Evolutionary conservation across 2,888 invertebrate species (phyloP).

Genomic region (Poecilus cupreus): DNA sequence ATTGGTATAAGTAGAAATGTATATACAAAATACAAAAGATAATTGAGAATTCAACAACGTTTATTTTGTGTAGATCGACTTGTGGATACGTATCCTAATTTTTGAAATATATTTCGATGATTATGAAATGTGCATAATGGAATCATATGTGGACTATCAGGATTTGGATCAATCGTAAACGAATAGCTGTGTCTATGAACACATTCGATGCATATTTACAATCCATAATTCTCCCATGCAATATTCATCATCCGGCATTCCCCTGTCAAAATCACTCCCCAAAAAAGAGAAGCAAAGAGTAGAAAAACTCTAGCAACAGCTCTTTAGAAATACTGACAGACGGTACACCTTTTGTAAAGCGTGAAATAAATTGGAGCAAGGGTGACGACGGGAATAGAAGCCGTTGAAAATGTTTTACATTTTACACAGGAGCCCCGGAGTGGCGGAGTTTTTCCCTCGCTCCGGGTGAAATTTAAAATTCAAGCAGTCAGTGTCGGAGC

Average conservation of each 20-base stretch:
- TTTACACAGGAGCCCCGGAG: conserved; percentile 51
- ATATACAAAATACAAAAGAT: too few relatives aligned
- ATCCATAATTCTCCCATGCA: conserved; percentile 19
- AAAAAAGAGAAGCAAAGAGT: conserved; percentile 17
- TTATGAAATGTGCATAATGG: too few relatives aligned
- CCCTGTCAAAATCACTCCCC: conserved; percentile 21
- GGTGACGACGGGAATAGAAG: conserved; percentile 54
- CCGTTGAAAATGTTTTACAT: conserved; percentile 57
- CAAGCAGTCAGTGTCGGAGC: conserved; percentile 45
- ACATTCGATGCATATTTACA: conserved; percentile 20
- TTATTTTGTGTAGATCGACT: too few relatives aligned
- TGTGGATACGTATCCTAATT: too few relatives aligned
- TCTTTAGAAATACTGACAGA: conserved; percentile 52
- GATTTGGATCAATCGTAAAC: too few relatives aligned
- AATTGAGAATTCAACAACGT: too few relatives aligned
- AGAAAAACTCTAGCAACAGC: conserved; percentile 21
- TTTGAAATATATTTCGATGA: too few relatives aligned
- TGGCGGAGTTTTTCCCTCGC: conserved; percentile 33
- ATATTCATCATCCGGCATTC: conserved; percentile 28
- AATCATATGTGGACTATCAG: too few relatives aligned
- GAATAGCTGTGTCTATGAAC: background rate
- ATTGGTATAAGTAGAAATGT: too few relatives aligned
- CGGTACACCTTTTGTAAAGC: conserved; percentile 55
- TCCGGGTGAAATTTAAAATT: conserved; percentile 51
- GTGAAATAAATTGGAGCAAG: conserved; percentile 59